Conservation (phyloP, 1,140 invertebrate genomes). For the Mercenaria mercenaria region DNA sequence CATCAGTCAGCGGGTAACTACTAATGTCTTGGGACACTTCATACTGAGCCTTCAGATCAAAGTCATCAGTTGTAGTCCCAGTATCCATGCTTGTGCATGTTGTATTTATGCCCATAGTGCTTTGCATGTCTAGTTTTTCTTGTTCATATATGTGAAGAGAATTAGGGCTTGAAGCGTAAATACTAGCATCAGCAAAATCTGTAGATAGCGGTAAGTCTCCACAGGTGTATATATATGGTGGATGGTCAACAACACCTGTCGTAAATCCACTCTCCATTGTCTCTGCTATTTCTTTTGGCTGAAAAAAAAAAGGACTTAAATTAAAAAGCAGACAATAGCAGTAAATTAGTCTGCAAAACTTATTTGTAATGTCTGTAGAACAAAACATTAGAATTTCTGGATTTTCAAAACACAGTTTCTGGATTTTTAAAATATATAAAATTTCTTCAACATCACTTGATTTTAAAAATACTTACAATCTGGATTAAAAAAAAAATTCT, state of each 20-base stretch:
- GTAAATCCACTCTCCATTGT: conserved; percentile 10
- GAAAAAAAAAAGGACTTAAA: too few species aligned
- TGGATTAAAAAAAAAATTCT: too few species aligned
- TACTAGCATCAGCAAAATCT: conserved; percentile 63
- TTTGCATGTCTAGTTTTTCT: conserved; percentile 80
- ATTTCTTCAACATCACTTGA: too few species aligned
- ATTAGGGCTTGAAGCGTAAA: conserved; percentile 81
- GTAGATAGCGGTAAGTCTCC: conserved; percentile 49
- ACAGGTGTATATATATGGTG: conserved; percentile 46
- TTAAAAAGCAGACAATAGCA: too few species aligned
- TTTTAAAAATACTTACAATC: too few species aligned
- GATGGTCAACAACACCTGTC: neutral
- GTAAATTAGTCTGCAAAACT: too few species aligned
- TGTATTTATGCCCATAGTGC: conserved; percentile 57
- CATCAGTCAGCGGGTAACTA: conserved; percentile 12
- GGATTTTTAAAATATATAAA: too few species aligned
- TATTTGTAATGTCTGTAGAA: too few species aligned
- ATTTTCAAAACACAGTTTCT: too few species aligned
- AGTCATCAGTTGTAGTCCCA: conserved; percentile 64
- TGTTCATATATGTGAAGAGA: conserved; percentile 83
- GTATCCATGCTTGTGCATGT: conserved; percentile 33
- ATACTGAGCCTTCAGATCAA: conserved; percentile 80
- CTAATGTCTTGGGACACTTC: conserved; percentile 72
- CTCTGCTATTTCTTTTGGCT: conserved; percentile 15
- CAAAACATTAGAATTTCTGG: too few species aligned